Percentiles rank a stretch among this genome's conserved stretches.
phyloP scores from a whole-genome alignment of 2,113 vertebrate species.

The Scalopus aquaticus region DNA sequence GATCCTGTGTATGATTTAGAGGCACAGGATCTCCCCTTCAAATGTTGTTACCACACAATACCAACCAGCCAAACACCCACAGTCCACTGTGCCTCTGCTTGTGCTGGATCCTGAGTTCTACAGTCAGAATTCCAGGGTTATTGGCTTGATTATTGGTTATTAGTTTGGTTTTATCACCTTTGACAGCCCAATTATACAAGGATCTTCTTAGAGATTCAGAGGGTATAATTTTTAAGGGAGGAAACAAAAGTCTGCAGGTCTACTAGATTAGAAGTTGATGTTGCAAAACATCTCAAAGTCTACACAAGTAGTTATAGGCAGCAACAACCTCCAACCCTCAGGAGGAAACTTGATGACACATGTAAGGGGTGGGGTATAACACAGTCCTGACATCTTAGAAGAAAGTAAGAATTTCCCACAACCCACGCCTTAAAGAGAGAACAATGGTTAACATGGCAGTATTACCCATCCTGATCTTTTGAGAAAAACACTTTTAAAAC shows the following conservation, averaged over 20 bases:
- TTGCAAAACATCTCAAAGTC: not conserved
- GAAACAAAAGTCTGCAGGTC: not conserved
- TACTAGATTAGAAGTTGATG: not conserved
- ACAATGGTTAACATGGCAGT: not conserved
- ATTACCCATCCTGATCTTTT: not conserved
- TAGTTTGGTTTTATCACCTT: not conserved
- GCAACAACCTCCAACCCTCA: not conserved
- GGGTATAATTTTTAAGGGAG: not conserved
- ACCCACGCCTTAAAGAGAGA: not conserved
- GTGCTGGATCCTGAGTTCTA: too few relatives aligned
- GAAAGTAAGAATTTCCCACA: not conserved
- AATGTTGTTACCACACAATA: too few relatives aligned
- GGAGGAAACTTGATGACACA: not conserved
- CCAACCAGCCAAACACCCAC: too few relatives aligned
- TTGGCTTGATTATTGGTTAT: too few relatives aligned
- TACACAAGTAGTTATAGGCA: not conserved
- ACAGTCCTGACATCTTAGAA: not conserved
- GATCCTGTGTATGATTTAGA: too few relatives aligned
- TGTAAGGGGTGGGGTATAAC: not conserved
- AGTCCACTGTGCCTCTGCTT: too few relatives aligned
- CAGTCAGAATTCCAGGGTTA: too few relatives aligned
- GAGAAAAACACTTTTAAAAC: constrained; percentile 34
- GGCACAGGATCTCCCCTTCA: too few relatives aligned
- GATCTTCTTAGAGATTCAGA: not conserved
- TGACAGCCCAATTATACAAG: not conserved